Evolutionary conservation across 2,888 invertebrate species (phyloP).

Genomic region (Eumacrocentrus americanus): DNA sequence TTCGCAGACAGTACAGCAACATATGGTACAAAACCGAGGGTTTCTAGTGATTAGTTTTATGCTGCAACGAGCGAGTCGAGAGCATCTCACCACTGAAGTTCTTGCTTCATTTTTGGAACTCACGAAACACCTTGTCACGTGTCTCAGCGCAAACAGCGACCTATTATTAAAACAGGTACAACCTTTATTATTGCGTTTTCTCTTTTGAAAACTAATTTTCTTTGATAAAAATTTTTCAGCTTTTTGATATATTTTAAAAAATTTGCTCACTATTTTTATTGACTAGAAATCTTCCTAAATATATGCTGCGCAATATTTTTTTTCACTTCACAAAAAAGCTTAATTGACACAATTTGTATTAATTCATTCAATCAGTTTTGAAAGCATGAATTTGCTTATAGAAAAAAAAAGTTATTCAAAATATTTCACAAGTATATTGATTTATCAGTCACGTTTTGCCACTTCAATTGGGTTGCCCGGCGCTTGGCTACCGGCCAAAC

Average conservation of each 20-base stretch:
- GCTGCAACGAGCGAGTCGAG: conserved; percentile 89
- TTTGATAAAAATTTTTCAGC: conserved; percentile 12
- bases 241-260: too few relatives aligned
- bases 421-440: neutral
- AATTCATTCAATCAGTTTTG: too few relatives aligned
- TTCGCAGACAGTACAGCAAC: conserved; percentile 97
- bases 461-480: neutral
- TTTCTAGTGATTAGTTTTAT: conserved; percentile 98
- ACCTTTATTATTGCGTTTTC: neutral
- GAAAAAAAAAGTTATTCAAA: neutral
- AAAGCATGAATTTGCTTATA: too few relatives aligned
- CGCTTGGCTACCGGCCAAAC: conserved; percentile 18
- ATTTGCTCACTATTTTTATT: too few relatives aligned
- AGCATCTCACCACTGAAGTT: conserved; percentile 93
- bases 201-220: neutral
- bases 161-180: conserved; percentile 88
- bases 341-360: too few relatives aligned
- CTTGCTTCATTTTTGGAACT: conserved; percentile 89
- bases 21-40: conserved; percentile 98
- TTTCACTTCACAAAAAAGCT: too few relatives aligned
- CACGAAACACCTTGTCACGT: conserved; percentile 91
- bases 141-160: conserved; percentile 91
- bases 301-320: too few relatives aligned
- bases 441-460: neutral
- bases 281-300: too few relatives aligned